Base-by-base conservation (phyloP, 2,888 invertebrate species). In the Lasioglossum zephyrum region DNA sequence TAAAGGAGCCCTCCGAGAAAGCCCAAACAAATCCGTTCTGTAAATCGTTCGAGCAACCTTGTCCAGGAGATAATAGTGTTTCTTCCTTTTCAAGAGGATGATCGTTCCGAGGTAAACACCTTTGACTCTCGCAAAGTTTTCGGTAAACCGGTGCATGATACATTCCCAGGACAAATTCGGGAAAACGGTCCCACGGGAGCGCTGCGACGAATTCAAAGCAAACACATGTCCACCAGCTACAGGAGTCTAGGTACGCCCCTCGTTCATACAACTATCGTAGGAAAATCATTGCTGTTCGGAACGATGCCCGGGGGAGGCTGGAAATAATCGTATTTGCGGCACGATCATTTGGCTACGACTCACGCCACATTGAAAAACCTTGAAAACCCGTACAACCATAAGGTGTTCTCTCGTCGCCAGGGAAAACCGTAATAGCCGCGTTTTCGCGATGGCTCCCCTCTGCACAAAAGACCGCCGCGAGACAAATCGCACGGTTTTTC, bases 221-320 rank as follows among this genome's bases (percentile, higher is more conserved):
- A 80, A 80, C 69, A 66, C 79, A 69, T 77, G 86, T 66, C 41
- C 22, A 5, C 8, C n/a, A 11, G 36, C 47, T 47, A 47, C 44
- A 18, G 73, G 57, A 49, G 74, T 8, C 49, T n/a, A 47, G 44
- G 31, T 41, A 60, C 79, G 79, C 79, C 86, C 77, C 70, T 57
- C 66, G 77, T 70, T 86, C 70, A 49, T 76, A 53, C 72, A 73
- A 83, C 36, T 39, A 63, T 75, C 77, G 76, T 79, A 77, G 47
- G 69, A 85, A 84, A 78, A 85, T 80, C 74, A 90, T 90, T 91
- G 90, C 91, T 87, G 91, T 93, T 93, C 91, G 91, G 90, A 85
- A 82, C 85, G 73, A 83, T 76, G 39, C 41, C 66, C 13, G 69
- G 63, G 63, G 66, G 88, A 87, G 87, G 83, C 85, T 85, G 89